Base-by-base conservation (phyloP, 1,140 invertebrate species). In the Hesperophylax magnus region DNA sequence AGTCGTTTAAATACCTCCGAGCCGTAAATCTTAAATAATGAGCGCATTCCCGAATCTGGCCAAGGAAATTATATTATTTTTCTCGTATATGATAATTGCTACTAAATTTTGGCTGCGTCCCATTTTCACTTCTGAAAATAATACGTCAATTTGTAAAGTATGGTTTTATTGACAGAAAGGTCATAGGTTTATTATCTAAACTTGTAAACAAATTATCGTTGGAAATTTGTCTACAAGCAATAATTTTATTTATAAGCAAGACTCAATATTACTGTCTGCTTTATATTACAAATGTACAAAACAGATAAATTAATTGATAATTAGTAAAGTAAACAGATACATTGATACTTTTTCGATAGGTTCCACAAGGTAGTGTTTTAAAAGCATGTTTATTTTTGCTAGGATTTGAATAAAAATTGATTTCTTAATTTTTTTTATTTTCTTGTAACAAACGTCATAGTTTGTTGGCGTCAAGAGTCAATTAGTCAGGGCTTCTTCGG, bases 21-120 rank as follows among this genome's bases (percentile, higher is more conserved):
- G 78, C 53, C 65, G 76, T 82, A 82, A 82, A 82, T 82, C 81
- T 82, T 61, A 77, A 80, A 80, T 82, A 82, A 82, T 80, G 81
- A 82, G 81, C 63, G 60, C 79, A 78, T 82, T 82, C 31, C 72
- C 54, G 52, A 54, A 39, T 75, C 61, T 39, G 69, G 74, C 76
- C 72, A 63, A 77, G 60, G 65, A 77, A 82, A 82, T 47, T 9
- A 82, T 71, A 58, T 78, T 72, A 80, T 78, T 82, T 80, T 82
- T 80, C 63, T 18, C 58, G 54, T 47, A 1, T 27, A 27, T 47
- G 60, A 77, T 82, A 82, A 82, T 82, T 82, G 81, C 78, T 58
- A 65, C 39, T 82, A 58, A 71, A 72, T 61, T 15, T 74, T 78
- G 34, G 39, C 34, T 39, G 22, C 27, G 72, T 24, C 39, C 17